Percentiles rank a stretch among this genome's conserved stretches.
Conservation (phyloP, 2,888 invertebrate species). For the Hypercompe scribonia region DNA sequence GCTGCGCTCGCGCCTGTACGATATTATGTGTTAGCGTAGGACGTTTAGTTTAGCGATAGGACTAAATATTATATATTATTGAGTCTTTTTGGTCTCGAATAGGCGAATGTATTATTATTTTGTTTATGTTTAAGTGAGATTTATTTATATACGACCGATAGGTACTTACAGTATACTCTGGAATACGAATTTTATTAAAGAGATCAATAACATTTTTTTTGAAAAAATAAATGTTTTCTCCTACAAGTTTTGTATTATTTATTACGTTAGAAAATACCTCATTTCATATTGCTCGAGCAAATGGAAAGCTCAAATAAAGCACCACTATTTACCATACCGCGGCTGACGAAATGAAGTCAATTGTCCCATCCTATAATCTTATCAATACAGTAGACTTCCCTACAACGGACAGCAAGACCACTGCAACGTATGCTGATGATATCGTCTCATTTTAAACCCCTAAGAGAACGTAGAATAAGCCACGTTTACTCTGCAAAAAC, state of each 20-base stretch:
- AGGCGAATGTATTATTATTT: slow-evolving; percentile 83
- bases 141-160: slow-evolving; percentile 84
- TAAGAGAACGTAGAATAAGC: no score
- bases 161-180: slow-evolving; percentile 86
- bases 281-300: no score
- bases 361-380: no score
- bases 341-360: no score
- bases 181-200: slow-evolving; percentile 83
- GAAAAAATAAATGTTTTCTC: slow-evolving; percentile 85
- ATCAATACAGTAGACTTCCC: no score
- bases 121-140: slow-evolving; percentile 84
- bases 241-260: slow-evolving; percentile 56
- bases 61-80: slow-evolving; percentile 63
- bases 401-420: no score
- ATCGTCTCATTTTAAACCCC: no score
- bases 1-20: slow-evolving; percentile 64
- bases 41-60: slow-evolving; percentile 62
- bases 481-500: no score
- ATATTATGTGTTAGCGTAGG: slow-evolving; percentile 68
- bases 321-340: no score
- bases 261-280: no score
- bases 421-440: no score
- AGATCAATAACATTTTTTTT: slow-evolving; percentile 78
- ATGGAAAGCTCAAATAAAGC: no score
- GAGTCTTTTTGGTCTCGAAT: slow-evolving; percentile 84